Evolutionary conservation across 2,113 vertebrate species (phyloP).

Genomic region (Vanacampus margaritifer): DNA sequence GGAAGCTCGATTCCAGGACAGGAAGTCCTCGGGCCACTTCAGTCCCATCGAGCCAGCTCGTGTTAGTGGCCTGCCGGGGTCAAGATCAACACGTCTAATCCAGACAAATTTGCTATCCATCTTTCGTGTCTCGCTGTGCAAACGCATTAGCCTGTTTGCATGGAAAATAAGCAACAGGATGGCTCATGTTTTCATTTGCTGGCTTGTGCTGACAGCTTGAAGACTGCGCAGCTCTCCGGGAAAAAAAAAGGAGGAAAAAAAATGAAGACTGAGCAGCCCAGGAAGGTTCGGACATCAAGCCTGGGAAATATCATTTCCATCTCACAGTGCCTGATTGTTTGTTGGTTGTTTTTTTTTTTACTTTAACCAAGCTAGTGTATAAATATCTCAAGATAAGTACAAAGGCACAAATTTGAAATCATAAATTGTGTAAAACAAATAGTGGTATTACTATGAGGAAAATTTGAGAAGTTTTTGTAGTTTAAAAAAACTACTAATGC

Average conservation of each 20-base stretch:
- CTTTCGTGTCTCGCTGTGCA: background rate
- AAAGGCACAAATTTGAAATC: background rate
- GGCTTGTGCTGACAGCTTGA: background rate
- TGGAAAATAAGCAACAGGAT: constrained; percentile 6
- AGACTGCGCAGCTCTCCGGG: background rate
- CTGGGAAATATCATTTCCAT: background rate
- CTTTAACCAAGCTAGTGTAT: background rate
- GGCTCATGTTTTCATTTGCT: constrained; percentile 2
- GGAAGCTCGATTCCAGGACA: background rate
- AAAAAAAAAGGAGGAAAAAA: too few species aligned
- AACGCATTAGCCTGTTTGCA: constrained; percentile 2
- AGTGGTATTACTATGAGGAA: too few species aligned
- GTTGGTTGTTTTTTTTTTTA: background rate
- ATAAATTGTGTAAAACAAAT: too few species aligned
- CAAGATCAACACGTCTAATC: constrained; percentile 8
- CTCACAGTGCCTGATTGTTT: background rate
- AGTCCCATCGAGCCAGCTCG: background rate
- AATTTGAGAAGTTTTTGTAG: too few species aligned
- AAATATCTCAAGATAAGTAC: background rate
- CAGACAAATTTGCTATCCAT: constrained; percentile 1
- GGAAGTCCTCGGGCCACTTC: background rate
- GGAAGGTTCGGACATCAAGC: background rate
- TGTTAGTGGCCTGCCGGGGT: background rate
- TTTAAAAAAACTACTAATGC: too few species aligned
- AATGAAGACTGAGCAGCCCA: background rate